Base-by-base conservation (phyloP, 64 coral and sea anemone genomes). In the Stylophora pistillata region DNA sequence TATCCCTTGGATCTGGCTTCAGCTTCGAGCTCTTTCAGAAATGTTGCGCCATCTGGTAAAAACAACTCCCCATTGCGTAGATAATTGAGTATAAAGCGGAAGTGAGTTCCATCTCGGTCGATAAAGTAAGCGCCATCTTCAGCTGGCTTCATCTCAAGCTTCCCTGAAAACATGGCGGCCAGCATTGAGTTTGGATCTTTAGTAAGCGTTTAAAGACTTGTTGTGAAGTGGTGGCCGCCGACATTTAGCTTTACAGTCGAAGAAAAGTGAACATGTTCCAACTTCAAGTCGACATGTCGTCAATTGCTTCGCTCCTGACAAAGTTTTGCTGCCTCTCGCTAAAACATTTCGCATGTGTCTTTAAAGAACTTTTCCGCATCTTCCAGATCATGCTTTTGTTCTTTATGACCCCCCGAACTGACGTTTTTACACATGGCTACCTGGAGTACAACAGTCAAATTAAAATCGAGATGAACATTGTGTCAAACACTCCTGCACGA, bases 171-270 rank as follows among this genome's bases (percentile, higher is more conserved):
- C 64, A 68, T 68, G 64, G 64, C 23, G 5, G 64, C 64, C 64
- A 68, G n/a, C 64, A 68, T 68, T 25, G 64, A n/a, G 47, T 56
- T 55, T 21, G 75, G 53, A 75, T 86, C 84, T 86, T 86, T 64
- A 20, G 47, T 86, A 33, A 86, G 21, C 10, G 84, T 86, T 53
- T 86, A 33, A 27, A 86, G 1, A 21, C 84, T 86, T 72, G 84
- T 86, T 20, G 63, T 86, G 23, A 86, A 86, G 66, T 55, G n/a
- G 57, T 87, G 85, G n/a, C 85, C 85, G 11, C 71, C 85, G 4
- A 87, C 85, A 58, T 87, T 74, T 7, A 87, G 85, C 9, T 74
- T 89, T 25, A 65, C 37, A 23, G 75, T 89, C 64, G 57, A 77
- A 5, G 70, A 30, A 32, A 88, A 78, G 60, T 88, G 86, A 26